Evolutionary conservation across 1,140 invertebrate genomes (phyloP).

Genomic region (Medauroidea extradentata): DNA sequence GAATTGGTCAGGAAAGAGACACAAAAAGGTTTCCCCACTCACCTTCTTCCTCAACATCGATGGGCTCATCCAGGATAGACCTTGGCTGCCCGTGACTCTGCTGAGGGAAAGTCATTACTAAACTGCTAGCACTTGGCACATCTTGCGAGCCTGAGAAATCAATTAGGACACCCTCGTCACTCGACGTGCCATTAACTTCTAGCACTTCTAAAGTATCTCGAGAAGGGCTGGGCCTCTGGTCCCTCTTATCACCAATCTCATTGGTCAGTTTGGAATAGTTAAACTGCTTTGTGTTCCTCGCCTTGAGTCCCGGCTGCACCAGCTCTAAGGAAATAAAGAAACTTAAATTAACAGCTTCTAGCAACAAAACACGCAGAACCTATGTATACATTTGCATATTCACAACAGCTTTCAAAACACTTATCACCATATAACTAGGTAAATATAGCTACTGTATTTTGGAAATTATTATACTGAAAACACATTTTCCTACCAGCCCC

Average conservation of each 20-base stretch:
- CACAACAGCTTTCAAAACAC: too few species aligned
- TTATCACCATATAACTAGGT: too few species aligned
- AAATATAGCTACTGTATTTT: too few species aligned
- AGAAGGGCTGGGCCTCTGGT: conserved; percentile 13
- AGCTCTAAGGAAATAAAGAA: too few species aligned
- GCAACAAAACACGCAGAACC: too few species aligned
- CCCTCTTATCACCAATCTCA: conserved; percentile 46
- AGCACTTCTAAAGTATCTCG: too few species aligned
- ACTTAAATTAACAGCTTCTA: too few species aligned
- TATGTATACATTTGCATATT: too few species aligned
- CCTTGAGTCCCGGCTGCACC: too few species aligned
- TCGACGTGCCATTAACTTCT: background rate
- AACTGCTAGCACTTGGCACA: background rate
- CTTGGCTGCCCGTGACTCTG: background rate
- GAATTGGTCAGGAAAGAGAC: background rate
- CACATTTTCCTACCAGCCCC: too few species aligned
- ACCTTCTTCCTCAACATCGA: conserved; percentile 55
- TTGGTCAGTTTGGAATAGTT: conserved; percentile 72
- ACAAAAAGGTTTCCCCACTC: conserved; percentile 12
- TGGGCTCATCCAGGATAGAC: conserved; percentile 72
- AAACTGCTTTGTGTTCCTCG: conserved; percentile 50
- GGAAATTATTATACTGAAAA: too few species aligned
- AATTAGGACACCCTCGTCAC: conserved; percentile 47
- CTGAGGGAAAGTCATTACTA: too few species aligned
- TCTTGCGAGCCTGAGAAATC: conserved; percentile 30